These are phyloP conservation scores for Diorhabda sublineata DNA, from an alignment of 1,140 invertebrate genomes.

Conservation along the genomic window DNA sequence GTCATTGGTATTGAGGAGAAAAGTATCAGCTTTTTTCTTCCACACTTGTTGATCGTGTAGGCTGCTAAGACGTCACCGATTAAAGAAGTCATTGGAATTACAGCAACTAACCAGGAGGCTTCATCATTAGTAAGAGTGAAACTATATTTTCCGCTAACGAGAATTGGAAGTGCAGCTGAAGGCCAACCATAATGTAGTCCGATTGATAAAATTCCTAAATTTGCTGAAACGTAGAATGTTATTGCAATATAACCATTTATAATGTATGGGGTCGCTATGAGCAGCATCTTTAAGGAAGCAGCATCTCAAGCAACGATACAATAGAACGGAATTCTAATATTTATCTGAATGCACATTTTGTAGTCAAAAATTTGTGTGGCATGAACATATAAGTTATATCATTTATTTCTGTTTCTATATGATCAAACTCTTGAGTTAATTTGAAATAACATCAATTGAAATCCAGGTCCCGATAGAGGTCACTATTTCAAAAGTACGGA, in stretches of 20 bases:
- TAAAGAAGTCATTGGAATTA: conserved; percentile 6
- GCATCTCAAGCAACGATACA: no score
- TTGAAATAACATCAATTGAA: no score
- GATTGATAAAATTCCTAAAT: conserved; percentile 1
- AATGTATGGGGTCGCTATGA: no score
- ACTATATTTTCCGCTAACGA: conserved; percentile 7
- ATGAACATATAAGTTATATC: no score
- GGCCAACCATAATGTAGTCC: conserved; percentile 18
- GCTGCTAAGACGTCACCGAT: conserved; percentile 4
- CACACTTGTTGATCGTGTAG: conserved; percentile 6
- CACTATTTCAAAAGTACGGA: no score
- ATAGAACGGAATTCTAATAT: no score
- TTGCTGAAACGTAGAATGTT: conserved; percentile 6
- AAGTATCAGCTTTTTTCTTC: conserved; percentile 13
- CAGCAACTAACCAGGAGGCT: conserved; percentile 16
- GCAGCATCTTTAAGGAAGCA: no score
- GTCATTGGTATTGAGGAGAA: conserved; percentile 10
- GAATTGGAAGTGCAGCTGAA: conserved; percentile 15
- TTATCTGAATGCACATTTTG: no score
- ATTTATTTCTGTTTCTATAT: no score
- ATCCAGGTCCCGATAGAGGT: no score
- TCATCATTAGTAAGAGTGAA: conserved; percentile 1
- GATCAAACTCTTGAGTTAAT: no score
- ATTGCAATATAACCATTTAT: neutral
- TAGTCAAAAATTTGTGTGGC: no score